Base-by-base conservation (phyloP, 2,888 invertebrate species). In the Agrilus mali region DNA sequence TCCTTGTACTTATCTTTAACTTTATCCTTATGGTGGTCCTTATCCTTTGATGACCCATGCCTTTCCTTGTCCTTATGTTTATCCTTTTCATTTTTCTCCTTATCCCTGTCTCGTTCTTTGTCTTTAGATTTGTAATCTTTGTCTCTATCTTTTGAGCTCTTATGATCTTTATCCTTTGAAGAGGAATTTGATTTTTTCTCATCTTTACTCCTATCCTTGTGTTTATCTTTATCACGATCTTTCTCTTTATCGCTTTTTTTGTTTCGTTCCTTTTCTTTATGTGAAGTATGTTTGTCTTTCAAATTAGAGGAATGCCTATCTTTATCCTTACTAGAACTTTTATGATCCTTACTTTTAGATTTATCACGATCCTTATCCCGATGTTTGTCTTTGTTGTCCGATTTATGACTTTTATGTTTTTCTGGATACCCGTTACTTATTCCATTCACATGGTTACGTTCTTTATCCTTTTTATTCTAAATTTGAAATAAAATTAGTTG, bases 351-450 rank as follows among this genome's bases (percentile, higher is more conserved):
- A 67, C 66, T 72, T 66, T 67, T 75, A 65, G 60, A 59, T 64
- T 72, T 72, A 42, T 61, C 51, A 20, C 70, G 73, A 59, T 74
- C 73, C 60, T 74, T 75, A 56, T 80, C 79, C 49, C 78, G 73
- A 59, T 82, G 77, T 58, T 79, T 80, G 57, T 80, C 80, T 58
- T 77, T 79, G 50, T 74, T 72, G 34, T 75, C 74, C 16, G 74
- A 73, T 59, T 73, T 74, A 57, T 73, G 70, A 50, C 71, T 71
- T 52, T 72, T 72, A 51, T 70, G 70, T 44, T 74, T 74, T 37
- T 66, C 65, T 4, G 65, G 63, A 64, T 81, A 86, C 42, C 87
- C 88, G 69, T 87, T 85, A 59, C 82, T 83, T 60, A 86, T 70
- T 46, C 87, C 87, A 71, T 87, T 87, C 69, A 84, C 72, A 70